Conservation (phyloP, 2,113 vertebrate genomes). For the Corvus moneduloides region DNA sequence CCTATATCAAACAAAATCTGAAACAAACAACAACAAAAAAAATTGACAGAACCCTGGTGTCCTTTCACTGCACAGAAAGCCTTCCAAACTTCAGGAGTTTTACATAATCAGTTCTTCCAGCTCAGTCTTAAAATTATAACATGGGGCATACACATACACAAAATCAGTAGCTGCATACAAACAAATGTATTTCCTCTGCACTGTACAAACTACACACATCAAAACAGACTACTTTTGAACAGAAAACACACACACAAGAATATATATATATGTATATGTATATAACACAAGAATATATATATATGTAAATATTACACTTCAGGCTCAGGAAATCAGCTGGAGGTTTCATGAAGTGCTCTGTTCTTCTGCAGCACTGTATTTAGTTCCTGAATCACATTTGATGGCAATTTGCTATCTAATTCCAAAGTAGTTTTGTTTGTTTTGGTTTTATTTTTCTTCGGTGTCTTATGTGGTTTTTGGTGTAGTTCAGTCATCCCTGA, state of each 20-base stretch:
- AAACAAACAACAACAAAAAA: background rate
- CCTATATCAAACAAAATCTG: background rate
- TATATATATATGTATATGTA: too few relatives aligned
- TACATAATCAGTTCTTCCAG: background rate
- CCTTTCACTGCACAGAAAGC: background rate
- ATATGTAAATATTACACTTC: background rate
- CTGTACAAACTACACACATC: conserved; percentile 13
- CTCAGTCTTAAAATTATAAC: conserved; percentile 14
- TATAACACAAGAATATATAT: background rate
- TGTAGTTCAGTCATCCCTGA: background rate
- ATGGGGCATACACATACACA: background rate
- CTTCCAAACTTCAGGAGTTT: background rate
- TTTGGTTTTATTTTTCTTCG: conserved; percentile 59
- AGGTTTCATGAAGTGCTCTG: conserved; percentile 58
- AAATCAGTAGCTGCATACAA: background rate
- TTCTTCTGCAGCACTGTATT: conserved; percentile 83
- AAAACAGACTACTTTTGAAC: background rate
- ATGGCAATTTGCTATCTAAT: conserved; percentile 73
- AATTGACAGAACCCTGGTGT: background rate
- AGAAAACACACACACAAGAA: background rate
- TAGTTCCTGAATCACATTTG: conserved; percentile 85
- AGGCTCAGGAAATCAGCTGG: background rate
- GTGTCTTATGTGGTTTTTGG: conserved; percentile 5
- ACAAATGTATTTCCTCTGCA: background rate
- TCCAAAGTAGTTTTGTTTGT: conserved; percentile 23